Conservation (phyloP, 2,888 invertebrate genomes). For the Cantharis rustica region DNA sequence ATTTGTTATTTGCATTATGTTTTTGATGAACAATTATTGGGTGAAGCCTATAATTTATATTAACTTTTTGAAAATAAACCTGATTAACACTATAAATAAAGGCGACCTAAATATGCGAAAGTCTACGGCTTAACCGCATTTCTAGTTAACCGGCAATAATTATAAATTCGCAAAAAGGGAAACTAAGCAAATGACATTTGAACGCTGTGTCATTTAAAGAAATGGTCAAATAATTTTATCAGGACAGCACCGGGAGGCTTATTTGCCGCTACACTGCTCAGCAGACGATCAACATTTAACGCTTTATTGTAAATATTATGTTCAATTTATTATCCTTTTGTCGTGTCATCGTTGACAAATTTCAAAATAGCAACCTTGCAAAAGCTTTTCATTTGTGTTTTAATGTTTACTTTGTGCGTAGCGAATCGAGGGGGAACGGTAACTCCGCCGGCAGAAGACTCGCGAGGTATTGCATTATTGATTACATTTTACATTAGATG, state of each 20-base stretch:
- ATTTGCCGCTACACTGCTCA: background rate
- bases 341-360: background rate
- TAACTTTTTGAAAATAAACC: too few species aligned
- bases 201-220: too few species aligned
- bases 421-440: background rate
- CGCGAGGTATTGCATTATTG: background rate
- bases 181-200: too few species aligned
- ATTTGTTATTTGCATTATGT: too few species aligned
- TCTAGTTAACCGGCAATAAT: too few species aligned
- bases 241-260: background rate
- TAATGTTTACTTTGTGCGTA: background rate
- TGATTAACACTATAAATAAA: too few species aligned
- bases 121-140: too few species aligned
- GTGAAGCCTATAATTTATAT: too few species aligned
- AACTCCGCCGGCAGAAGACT: background rate
- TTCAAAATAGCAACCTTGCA: background rate
- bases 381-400: background rate
- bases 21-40: too few species aligned
- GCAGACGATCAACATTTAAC: background rate
- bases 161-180: too few species aligned
- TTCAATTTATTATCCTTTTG: background rate
- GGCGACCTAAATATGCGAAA: too few species aligned
- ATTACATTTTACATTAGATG: background rate
- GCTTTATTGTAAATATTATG: background rate
- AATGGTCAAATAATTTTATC: background rate